phyloP scores from a whole-genome alignment of 1,140 invertebrate species.

The Pseudomyrmex sp. region DNA sequence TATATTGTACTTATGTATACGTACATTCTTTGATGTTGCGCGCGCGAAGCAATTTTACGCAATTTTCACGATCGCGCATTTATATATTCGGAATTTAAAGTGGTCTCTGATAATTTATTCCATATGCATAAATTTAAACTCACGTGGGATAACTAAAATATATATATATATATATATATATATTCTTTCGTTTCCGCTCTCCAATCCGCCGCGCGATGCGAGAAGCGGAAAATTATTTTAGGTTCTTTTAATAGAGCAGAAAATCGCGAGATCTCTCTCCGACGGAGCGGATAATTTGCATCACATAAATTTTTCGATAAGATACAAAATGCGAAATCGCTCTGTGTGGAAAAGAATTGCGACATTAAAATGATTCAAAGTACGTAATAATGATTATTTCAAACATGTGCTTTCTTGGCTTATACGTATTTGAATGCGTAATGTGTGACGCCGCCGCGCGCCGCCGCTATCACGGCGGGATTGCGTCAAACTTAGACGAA shows the following conservation, averaged over 20 bases:
- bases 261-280: neutral
- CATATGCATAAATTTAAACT: conserved; percentile 17
- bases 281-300: neutral
- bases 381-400: neutral
- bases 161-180: too few species aligned
- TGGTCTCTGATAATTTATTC: conserved; percentile 28
- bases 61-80: conserved; percentile 28
- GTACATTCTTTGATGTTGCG: conserved; percentile 22
- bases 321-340: neutral
- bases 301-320: neutral
- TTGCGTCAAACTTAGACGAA: conserved; percentile 26
- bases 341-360: too few species aligned
- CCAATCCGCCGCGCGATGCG: too few species aligned
- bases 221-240: neutral
- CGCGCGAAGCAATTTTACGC: conserved; percentile 6
- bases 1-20: neutral
- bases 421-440: conserved; percentile 12
- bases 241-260: neutral
- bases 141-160: too few species aligned
- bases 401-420: neutral
- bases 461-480: neutral
- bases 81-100: conserved; percentile 34
- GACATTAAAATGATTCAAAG: neutral
- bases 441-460: neutral
- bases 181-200: too few species aligned